A percentile compares a stretch with the other conserved stretches of the same genome.
These are phyloP conservation scores for Centropus bengalensis DNA, from an alignment of 2,113 vertebrate species.

Conservation along the genomic window DNA sequence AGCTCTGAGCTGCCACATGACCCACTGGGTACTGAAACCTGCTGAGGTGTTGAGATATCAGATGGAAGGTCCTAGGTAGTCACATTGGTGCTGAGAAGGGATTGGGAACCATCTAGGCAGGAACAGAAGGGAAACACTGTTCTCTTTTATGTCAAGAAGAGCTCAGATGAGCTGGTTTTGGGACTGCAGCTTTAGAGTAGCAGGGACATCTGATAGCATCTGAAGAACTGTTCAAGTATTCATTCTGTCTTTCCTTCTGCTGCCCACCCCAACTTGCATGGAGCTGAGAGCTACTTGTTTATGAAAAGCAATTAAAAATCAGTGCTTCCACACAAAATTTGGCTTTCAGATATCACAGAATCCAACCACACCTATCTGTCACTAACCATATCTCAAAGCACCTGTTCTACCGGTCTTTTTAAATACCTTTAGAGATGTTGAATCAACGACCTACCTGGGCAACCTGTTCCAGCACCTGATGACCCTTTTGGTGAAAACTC, in stretches of 20 bases:
- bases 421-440: no score
- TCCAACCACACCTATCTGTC: no score
- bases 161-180: not conserved
- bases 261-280: not conserved
- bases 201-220: not conserved
- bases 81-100: accelerated
- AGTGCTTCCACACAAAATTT: not conserved
- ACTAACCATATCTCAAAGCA: no score
- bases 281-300: not conserved
- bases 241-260: not conserved
- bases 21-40: not conserved
- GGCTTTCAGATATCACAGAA: not conserved
- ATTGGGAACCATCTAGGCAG: not conserved
- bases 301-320: not conserved
- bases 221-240: not conserved
- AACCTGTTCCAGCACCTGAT: no score
- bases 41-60: accelerated
- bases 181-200: not conserved
- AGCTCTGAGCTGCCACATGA: accelerated
- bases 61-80: not conserved
- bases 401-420: no score
- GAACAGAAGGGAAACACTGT: not conserved
- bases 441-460: no score
- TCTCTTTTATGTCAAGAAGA: not conserved
- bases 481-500: no score